Base-by-base conservation (phyloP, 2,888 invertebrate genomes). In the Rapana venosa region DNA sequence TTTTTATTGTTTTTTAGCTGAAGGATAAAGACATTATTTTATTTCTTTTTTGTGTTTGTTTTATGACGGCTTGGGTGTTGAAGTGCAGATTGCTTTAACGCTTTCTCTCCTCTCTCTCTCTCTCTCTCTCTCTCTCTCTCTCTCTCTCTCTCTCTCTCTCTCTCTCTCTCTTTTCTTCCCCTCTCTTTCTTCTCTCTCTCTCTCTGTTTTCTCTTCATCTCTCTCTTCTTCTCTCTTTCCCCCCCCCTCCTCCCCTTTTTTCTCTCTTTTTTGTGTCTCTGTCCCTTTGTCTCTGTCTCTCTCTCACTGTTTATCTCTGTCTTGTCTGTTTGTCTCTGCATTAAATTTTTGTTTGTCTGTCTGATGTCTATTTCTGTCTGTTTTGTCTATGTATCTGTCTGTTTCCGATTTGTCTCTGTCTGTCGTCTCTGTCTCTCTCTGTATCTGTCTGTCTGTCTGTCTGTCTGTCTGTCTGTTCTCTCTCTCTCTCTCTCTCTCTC, bases 361-460 rank as follows among this genome's bases (percentile, higher is more conserved):
- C 86, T 58, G 22, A n/a, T 61, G 26, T 30, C 66, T 66, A 11
- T 17, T 58, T 70, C 58, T 32, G n/a, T n/a, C n/a, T n/a, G n/a
- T n/a, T n/a, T n/a, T n/a, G n/a, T n/a, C 58, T 86, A 6, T 30
- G 17, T 86, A 22, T n/a, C 86, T 56, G 56, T 86, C 86, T 70
- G n/a, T 20, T 36, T 36, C 17, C 36, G 0, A 15, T 36, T 15
- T 20, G 35, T 20, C 79, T 36, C 81, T 13, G 20, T 36, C 81
- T 70, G 8, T 0, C 17, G 30, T 15, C 36, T 17, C 36, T 22
- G 6, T n/a, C 81, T 47, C 47, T 32, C 35, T 32, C 35, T 32
- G 32, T 30, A 32, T 13, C 35, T 35, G 32, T 30, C 32, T 32
- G 17, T 79, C 6, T 61, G 61, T 61, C 6, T 61, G 61, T 61